Percentiles rank a stretch among this genome's conserved stretches.
phyloP scores from a whole-genome alignment of 2,888 invertebrate species.

The Celastrina argiolus region DNA sequence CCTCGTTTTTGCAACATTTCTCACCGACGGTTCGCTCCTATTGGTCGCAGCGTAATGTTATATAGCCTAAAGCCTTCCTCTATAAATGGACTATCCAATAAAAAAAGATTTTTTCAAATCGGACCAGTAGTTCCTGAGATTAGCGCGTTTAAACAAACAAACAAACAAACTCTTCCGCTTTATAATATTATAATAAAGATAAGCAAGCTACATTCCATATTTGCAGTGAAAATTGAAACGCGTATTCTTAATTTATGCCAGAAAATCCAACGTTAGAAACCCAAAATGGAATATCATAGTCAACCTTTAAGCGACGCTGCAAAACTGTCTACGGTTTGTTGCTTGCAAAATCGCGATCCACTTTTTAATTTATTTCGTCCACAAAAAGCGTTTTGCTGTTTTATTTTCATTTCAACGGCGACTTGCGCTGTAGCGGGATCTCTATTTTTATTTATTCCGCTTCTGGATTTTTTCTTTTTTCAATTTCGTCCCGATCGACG shows the following conservation, averaged over 20 bases:
- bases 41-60: no score
- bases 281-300: slow-evolving; percentile 32
- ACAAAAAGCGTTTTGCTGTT: slow-evolving; percentile 73
- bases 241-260: neutral
- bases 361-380: slow-evolving; percentile 78
- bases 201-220: neutral
- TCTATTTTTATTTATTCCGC: slow-evolving; percentile 76
- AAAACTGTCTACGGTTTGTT: slow-evolving; percentile 41
- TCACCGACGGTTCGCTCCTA: no score
- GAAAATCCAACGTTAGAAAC: slow-evolving; percentile 12
- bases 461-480: slow-evolving; percentile 62
- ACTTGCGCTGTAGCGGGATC: slow-evolving; percentile 76
- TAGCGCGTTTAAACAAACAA: no score
- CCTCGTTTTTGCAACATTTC: no score
- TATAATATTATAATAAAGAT: no score
- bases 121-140: no score
- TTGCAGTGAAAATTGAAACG: neutral
- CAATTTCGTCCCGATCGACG: slow-evolving; percentile 73
- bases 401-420: slow-evolving; percentile 77
- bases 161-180: no score
- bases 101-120: no score
- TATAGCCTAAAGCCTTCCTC: no score
- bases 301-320: slow-evolving; percentile 30
- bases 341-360: slow-evolving; percentile 70
- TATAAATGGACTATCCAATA: no score